Conservation (phyloP, 2,797 vertebrate genomes). For the Tadarida brasiliensis region DNA sequence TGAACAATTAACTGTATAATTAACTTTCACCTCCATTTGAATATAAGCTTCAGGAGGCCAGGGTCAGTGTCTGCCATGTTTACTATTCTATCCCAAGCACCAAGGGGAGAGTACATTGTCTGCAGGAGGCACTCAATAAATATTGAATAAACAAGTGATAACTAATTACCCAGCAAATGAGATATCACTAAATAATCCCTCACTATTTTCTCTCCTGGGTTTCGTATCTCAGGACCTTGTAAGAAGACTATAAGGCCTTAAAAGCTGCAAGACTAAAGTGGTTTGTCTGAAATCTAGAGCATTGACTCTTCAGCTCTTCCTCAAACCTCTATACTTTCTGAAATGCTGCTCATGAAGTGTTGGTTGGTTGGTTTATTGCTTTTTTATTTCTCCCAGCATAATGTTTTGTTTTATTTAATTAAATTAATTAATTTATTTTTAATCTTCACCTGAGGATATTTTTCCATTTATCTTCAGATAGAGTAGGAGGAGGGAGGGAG, state of each 20-base stretch:
- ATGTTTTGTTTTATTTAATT: background rate
- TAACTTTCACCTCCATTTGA: background rate
- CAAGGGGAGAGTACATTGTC: background rate
- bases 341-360: background rate
- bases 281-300: background rate
- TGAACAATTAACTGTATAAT: slow-evolving; percentile 7
- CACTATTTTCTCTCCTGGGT: background rate
- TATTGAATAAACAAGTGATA: background rate
- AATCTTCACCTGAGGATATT: too few relatives aligned
- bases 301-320: background rate
- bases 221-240: background rate
- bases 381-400: background rate
- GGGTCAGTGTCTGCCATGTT: background rate
- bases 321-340: slow-evolving; percentile 41
- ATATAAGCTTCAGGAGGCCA: background rate
- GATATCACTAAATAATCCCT: background rate
- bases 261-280: background rate
- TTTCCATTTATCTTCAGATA: too few relatives aligned
- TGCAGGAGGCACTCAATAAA: background rate
- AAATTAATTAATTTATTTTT: too few relatives aligned
- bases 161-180: slow-evolving; percentile 18
- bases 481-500: too few relatives aligned
- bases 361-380: background rate
- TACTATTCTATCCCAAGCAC: background rate
- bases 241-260: background rate